These are phyloP conservation scores for Sebastiscus tertius DNA, from an alignment of 2,797 vertebrate species.

Conservation along the genomic window DNA sequence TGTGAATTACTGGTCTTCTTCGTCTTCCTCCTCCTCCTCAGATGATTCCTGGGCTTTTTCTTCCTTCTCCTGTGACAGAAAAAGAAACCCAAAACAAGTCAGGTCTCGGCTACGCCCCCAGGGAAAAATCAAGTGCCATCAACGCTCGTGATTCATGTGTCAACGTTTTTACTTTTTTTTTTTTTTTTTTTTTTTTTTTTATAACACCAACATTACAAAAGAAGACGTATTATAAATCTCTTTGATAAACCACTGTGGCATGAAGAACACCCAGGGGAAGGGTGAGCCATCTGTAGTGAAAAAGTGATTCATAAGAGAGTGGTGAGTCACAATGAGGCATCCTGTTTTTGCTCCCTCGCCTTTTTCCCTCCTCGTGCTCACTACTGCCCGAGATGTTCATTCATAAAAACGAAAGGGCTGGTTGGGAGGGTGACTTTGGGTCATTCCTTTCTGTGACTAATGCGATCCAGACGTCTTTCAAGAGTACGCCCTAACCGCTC, in stretches of 20 bases:
- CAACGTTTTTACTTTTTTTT: slow-evolving; percentile 17
- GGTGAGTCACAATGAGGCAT: slow-evolving; percentile 76
- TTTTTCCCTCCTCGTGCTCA: slow-evolving; percentile 33
- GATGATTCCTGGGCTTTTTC: slow-evolving; percentile 94
- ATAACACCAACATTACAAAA: slow-evolving; percentile 5
- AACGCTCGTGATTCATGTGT: slow-evolving; percentile 45
- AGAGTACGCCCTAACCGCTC: slow-evolving; percentile 54
- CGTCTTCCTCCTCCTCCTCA: slow-evolving; percentile 82
- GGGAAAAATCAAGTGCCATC: slow-evolving; percentile 35
- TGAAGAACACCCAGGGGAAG: slow-evolving; percentile 57
- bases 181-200: not conserved
- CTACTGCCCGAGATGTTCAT: slow-evolving; percentile 78
- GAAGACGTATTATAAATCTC: slow-evolving; percentile 13
- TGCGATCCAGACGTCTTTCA: slow-evolving; percentile 56
- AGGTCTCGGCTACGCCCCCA: slow-evolving; percentile 24
- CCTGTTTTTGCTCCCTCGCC: slow-evolving; percentile 26
- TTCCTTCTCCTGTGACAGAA: slow-evolving; percentile 86
- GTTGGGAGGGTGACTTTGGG: slow-evolving; percentile 65
- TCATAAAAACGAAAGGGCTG: slow-evolving; percentile 85
- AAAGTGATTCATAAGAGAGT: slow-evolving; percentile 71
- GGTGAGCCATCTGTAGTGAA: slow-evolving; percentile 67
- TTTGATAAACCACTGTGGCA: slow-evolving; percentile 57
- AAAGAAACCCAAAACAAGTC: not conserved
- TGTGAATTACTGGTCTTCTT: slow-evolving; percentile 88
- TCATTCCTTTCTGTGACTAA: slow-evolving; percentile 74